Base-by-base conservation (phyloP, 1,140 invertebrate genomes). In the Megathymus violae region DNA sequence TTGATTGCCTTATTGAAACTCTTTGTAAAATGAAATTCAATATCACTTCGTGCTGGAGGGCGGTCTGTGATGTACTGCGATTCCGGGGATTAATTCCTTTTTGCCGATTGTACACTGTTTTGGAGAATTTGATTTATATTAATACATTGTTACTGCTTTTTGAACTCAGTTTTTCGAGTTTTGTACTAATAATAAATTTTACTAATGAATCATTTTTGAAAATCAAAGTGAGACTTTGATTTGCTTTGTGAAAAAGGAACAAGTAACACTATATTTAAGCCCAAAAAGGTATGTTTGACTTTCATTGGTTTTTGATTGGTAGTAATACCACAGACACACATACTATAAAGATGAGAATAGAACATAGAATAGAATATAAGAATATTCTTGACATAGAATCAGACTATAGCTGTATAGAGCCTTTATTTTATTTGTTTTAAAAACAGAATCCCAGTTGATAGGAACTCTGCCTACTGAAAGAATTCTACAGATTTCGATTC, bases 21-120 rank as follows among this genome's bases (percentile, higher is more conserved):
- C 25, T 46, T 46, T 11, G 43, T 36, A 19, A 46, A 25, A 46
- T 46, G 43, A 46, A 46, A 46, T 46, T 46, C 19, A 9, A 22
- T 17, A 46, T 46, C 25, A 22, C 17, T 22, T 46, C 43, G 22
- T 46, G 17, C 43, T 10, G 11, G n/a, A 25, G 17, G 17, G 17
- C 25, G 17, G 43, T 46, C 43, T 11, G 43, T 46, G 17, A 46
- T 22, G 43, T 46, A 46, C 25, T 46, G 43, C 43, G 25, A 11
- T 41, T 25, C 5, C 9, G 9, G 2, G 5, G 25, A 46, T 46
- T 22, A 22, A 46, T 46, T 46, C 19, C 16, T 22, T 46, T 46
- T 46, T 36, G 34, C 11, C 27, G 27, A 31, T n/a, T 36, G n/a
- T 36, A 36, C 9, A 31, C 7, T 31, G 27, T 11, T 22, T 36